These are phyloP conservation scores for Mandrillus leucophaeus DNA, from an alignment of 2,113 vertebrate species.

Conservation along the genomic window DNA sequence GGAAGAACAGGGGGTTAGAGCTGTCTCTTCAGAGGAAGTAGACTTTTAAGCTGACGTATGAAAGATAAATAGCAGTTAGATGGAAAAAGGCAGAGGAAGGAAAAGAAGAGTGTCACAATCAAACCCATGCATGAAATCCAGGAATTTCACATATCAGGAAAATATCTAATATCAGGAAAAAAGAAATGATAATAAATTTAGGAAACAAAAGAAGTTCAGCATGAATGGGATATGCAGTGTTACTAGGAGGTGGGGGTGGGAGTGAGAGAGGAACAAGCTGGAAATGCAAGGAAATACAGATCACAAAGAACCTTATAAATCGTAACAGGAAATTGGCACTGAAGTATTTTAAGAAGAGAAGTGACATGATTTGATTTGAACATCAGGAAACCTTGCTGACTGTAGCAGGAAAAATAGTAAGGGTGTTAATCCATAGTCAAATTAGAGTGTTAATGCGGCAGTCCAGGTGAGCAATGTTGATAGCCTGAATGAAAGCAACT, in stretches of 20 bases:
- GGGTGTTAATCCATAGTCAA: neutral
- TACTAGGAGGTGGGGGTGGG: neutral
- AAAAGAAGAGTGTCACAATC: neutral
- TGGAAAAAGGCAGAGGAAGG: neutral
- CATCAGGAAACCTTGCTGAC: conserved; percentile 9
- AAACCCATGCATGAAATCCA: conserved; percentile 6
- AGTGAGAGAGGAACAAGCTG: neutral
- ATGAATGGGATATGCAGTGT: neutral
- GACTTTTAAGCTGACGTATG: neutral
- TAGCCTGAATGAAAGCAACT: neutral
- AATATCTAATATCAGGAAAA: neutral
- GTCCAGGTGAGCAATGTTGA: neutral
- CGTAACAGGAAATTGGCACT: neutral
- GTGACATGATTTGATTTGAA: neutral
- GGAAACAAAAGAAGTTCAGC: neutral
- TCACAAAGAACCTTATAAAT: neutral
- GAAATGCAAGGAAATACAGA: neutral
- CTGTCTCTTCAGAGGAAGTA: neutral
- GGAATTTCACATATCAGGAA: neutral
- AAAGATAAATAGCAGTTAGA: conserved; percentile 1
- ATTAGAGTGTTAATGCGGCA: neutral
- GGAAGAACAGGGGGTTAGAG: neutral
- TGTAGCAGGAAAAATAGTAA: neutral
- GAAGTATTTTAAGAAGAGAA: neutral
- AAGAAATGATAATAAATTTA: neutral